Evolutionary conservation across 2,888 invertebrate genomes (phyloP).

Genomic region (Diogma glabrata): DNA sequence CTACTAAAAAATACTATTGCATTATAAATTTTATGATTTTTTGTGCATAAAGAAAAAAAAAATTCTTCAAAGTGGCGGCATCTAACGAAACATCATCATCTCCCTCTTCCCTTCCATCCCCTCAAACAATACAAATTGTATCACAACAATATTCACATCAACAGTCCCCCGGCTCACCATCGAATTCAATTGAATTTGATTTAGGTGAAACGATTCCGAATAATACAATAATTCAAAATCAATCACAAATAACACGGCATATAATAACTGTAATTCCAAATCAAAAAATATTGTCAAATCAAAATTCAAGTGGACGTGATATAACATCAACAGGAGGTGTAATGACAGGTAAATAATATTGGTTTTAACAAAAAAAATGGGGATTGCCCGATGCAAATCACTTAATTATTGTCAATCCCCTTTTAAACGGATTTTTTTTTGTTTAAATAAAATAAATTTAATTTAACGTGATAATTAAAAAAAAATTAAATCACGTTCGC

Average conservation of each 20-base stretch:
- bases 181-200: slow-evolving; percentile 9
- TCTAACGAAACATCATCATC: slow-evolving; percentile 18
- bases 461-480: too few species aligned
- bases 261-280: slow-evolving; percentile 1
- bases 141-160: neutral
- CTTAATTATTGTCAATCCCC: too few species aligned
- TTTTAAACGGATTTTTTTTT: too few species aligned
- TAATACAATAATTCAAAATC: slow-evolving; percentile 12
- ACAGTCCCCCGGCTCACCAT: slow-evolving; percentile 9
- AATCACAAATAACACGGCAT: slow-evolving; percentile 14
- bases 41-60: too few species aligned
- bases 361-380: too few species aligned
- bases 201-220: neutral
- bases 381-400: too few species aligned
- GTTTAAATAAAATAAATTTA: too few species aligned
- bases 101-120: slow-evolving; percentile 14
- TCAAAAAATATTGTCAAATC: neutral
- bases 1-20: too few species aligned
- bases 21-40: too few species aligned
- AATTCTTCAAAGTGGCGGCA: slow-evolving; percentile 22
- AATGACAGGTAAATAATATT: slow-evolving; percentile 22
- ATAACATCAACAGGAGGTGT: slow-evolving; percentile 19
- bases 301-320: slow-evolving; percentile 11
- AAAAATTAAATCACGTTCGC: too few species aligned
- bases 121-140: neutral